A percentile compares a stretch with the other conserved stretches of the same genome.
phyloP scores from a whole-genome alignment of 2,797 vertebrate species.

The Margarornis squamiger region DNA sequence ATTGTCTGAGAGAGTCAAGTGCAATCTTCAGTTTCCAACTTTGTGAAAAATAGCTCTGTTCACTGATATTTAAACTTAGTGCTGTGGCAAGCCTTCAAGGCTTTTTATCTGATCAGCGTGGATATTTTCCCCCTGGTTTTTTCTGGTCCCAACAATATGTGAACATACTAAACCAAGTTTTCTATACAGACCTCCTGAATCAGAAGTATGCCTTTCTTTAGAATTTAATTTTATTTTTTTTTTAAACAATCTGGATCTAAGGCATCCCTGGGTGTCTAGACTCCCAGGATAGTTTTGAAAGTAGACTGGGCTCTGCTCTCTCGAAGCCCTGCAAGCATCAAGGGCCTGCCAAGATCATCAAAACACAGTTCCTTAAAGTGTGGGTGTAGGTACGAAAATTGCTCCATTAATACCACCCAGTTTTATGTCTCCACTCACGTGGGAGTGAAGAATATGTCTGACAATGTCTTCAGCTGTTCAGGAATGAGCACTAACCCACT shows the following conservation, averaged over 20 bases:
- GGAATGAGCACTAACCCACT: background rate
- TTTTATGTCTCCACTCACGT: background rate
- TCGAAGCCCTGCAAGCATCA: background rate
- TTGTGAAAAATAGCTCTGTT: background rate
- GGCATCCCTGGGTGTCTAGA: background rate
- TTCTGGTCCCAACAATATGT: background rate
- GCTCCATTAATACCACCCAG: background rate
- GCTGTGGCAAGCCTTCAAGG: background rate
- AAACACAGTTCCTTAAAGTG: background rate
- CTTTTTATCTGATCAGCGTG: background rate
- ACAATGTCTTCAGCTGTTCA: constrained; percentile 28
- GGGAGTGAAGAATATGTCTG: constrained; percentile 28
- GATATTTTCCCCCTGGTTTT: background rate
- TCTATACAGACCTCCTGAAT: background rate
- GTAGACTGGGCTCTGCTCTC: background rate
- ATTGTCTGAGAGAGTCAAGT: background rate
- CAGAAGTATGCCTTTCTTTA: background rate
- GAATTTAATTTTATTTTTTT: background rate
- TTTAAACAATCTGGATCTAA: background rate
- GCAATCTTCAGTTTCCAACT: background rate
- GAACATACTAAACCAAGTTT: background rate
- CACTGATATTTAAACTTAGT: background rate
- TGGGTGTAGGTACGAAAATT: constrained; percentile 1
- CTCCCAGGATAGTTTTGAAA: background rate
- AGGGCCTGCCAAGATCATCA: background rate